Evolutionary conservation across 2,888 invertebrate genomes (phyloP), one percentile per base, ranked within the genome.

Genomic region (Axea sp.): DNA sequence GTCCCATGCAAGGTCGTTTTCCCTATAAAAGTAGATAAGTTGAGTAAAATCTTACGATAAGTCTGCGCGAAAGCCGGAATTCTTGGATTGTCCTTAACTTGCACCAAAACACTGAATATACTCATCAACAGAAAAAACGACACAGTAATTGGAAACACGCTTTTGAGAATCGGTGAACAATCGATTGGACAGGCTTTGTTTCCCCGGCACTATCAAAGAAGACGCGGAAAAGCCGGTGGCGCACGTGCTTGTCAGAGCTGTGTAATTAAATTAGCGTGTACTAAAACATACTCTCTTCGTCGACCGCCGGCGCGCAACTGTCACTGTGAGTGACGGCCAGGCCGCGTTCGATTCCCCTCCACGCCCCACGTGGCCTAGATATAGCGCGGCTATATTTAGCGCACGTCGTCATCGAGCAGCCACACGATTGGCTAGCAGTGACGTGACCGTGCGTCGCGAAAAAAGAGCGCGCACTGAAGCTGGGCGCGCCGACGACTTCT

Each of bases 301-400:
- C 82, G 85, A 81, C 83, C 83, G 86, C 85, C 86, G 86, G 85
- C 86, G 86, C 84, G 77, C 85, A 83, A 86, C 86, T 86, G 84
- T 85, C 65, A 55, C 65, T 22, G 0, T 39, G 6, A 24, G 45
- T 39, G 55, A 55, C 65, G 55, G 47, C 55, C 19, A 12, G 24
- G 33, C 55, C 35, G 49, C 39, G 80, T 82, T 82, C 80, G 81
- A 81, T 81, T 83, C 82, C 83, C 82, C 80, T 80, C 81, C 77
- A 82, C 83, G 78, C 68, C 59, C 26, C 59, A 68, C 81, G 82
- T 86, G 86, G 86, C 86, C 86, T 86, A 86, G 85, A 87, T 87
- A 86, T 83, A 83, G 81, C 81, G 81, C 73, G 75, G 81, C 74
- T 87, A 87, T 87, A 84, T 85, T 87, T 87, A 86, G 84, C 78